phyloP scores from a whole-genome alignment of 64 coral and sea anemone species.

The Dendrophyllia cribrosa region DNA sequence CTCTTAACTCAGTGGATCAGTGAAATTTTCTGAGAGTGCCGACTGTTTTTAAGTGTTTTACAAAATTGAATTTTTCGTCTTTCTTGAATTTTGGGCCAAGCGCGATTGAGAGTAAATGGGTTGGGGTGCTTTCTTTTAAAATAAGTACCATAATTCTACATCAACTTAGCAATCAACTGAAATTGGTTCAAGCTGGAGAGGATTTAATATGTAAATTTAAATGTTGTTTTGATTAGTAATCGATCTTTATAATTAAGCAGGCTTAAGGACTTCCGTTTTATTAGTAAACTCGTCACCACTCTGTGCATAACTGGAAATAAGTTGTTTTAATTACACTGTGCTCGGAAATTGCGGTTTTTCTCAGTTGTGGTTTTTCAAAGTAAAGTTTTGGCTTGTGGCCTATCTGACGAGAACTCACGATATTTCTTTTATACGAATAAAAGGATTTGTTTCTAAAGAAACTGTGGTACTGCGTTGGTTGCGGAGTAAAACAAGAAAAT shows the following conservation, averaged over 20 bases:
- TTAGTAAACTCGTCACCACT: not conserved
- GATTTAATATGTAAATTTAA: not conserved
- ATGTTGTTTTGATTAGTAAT: conserved; percentile 48
- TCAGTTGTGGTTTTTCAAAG: not conserved
- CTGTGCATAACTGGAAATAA: not conserved
- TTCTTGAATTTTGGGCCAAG: too few species aligned
- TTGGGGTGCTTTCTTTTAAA: too few species aligned
- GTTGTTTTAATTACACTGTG: not conserved
- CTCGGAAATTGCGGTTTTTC: not conserved
- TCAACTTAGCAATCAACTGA: conserved; percentile 11
- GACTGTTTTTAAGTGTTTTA: too few species aligned
- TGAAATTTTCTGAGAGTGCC: too few species aligned
- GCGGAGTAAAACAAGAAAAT: too few species aligned
- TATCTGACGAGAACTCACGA: too few species aligned
- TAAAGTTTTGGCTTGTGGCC: not conserved
- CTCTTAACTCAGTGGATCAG: too few species aligned
- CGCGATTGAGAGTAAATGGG: too few species aligned
- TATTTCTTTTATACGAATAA: too few species aligned
- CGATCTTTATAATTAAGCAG: not conserved
- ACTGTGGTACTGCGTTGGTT: too few species aligned
- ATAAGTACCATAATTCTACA: not conserved
- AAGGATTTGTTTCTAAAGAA: too few species aligned
- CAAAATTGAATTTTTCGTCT: too few species aligned
- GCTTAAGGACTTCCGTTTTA: not conserved
- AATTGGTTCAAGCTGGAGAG: not conserved